A percentile compares a stretch with the other conserved stretches of the same genome.
Conservation (phyloP, 2,888 invertebrate species). For the Empis livida region DNA sequence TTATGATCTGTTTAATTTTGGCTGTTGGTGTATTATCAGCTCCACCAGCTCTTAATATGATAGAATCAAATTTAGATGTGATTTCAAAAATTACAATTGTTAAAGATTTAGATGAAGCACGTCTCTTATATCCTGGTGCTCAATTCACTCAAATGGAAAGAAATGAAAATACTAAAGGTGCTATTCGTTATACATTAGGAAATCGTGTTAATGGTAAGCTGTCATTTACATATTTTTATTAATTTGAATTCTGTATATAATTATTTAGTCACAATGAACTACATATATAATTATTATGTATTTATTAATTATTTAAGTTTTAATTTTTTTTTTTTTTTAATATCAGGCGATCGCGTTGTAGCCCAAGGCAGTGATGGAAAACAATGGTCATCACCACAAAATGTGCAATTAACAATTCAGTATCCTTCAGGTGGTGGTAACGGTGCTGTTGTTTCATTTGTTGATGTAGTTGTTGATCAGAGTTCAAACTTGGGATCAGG, state of each 20-base stretch:
- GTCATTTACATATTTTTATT: not conserved
- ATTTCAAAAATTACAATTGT: not conserved
- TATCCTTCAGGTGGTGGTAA: constrained; percentile 14
- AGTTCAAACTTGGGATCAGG: constrained; percentile 15
- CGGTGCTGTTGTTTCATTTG: constrained; percentile 15
- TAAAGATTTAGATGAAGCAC: not conserved
- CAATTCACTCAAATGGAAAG: constrained; percentile 3
- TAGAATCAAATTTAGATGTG: too few species aligned
- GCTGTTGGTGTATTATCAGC: too few species aligned
- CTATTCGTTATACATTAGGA: constrained; percentile 26
- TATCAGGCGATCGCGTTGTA: constrained; percentile 27
- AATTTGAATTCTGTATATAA: too few species aligned
- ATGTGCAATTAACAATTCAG: constrained; percentile 11
- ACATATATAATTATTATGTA: not conserved
- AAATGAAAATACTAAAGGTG: not conserved
- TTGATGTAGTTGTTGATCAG: constrained; percentile 17
- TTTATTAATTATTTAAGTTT: not conserved
- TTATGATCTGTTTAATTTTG: too few species aligned
- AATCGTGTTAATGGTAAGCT: constrained; percentile 22
- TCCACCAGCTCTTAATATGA: too few species aligned
- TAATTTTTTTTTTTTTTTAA: constrained; percentile 10
- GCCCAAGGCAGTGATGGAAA: constrained; percentile 22
- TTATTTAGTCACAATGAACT: too few species aligned
- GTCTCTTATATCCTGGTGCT: not conserved
- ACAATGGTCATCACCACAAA: constrained; percentile 9